Base-by-base conservation (phyloP, 92 coral and sea anemone species). In the Phenganax subtilis region DNA sequence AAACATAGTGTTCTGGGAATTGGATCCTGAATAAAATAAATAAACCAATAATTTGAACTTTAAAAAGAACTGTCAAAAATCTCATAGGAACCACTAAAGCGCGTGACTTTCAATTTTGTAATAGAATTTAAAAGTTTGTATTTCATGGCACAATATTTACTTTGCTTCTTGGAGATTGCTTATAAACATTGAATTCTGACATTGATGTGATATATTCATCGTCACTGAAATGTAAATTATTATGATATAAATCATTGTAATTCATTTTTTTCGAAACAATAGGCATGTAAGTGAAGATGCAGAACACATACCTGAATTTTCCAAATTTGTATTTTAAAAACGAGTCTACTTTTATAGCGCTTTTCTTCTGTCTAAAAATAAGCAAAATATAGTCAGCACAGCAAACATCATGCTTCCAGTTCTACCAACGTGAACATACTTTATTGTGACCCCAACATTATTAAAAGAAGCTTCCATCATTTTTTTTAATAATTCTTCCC, bases 161-260 rank as follows among this genome's bases (percentile, higher is more conserved):
- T 12, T 86, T 86, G 83, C 83, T 88, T 64, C 99, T 83, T 27
- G 83, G 73, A 27, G 96, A 82, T 55, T 90, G 85, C 84, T 96
- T 96, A 65, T 96, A 97, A 28, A 96, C 99, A 83, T 82, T 90
- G 82, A 96, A 96, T 79, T 96, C 99, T n/a, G 99, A 97, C 81
- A 92, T 70, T 58, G 99, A 96, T 47, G 99, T 96, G 37, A 96
- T 88, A 47, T 92, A 92, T 65, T 87, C 90, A 84, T 96, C 99
- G 84, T 96, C 99, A 85, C 99, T 96, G 79, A 9, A 85, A 90
- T 29, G 25, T 20, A 61, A n/a, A 77, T 56, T 54, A 37, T 54
- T 10, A 65, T 5, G 28, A 9, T 14, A 37, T n/a, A 7, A 30
- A 11, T 63, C 17, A 82, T 16, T 30, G 12, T 6, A 53, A 51